Conservation (phyloP, 2,888 invertebrate species). For the Stenodema calcarata region DNA sequence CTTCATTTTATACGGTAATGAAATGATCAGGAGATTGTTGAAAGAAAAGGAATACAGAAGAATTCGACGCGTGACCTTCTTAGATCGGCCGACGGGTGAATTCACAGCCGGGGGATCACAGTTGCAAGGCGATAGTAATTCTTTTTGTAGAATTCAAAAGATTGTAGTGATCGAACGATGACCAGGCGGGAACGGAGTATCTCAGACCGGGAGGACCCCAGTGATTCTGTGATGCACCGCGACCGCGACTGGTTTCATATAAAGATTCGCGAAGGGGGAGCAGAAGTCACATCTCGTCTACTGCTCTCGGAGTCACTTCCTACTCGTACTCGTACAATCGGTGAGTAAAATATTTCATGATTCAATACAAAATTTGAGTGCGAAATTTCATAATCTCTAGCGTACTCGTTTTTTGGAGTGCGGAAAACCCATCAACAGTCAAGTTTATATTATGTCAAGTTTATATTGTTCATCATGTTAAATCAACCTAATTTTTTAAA, state of each 20-base stretch:
- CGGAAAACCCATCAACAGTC: too few relatives aligned
- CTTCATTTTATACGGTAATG: too few relatives aligned
- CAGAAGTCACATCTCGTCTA: neutral
- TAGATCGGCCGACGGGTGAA: neutral
- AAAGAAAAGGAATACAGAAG: neutral
- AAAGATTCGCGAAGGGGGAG: neutral
- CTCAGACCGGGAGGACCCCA: neutral
- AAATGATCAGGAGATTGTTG: too few relatives aligned
- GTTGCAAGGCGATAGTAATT: neutral
- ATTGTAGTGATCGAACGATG: too few relatives aligned
- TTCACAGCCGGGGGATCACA: neutral
- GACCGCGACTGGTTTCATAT: neutral
- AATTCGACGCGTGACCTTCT: neutral
- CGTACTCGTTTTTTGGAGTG: too few relatives aligned
- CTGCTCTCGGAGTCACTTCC: neutral
- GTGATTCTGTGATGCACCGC: neutral
- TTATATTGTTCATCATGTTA: too few relatives aligned
- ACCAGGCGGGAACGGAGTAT: neutral
- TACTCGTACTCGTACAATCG: neutral
- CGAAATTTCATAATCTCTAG: too few relatives aligned
- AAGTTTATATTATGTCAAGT: too few relatives aligned
- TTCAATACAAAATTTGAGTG: too few relatives aligned
- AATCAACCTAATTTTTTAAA: too few relatives aligned
- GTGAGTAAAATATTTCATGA: too few relatives aligned
- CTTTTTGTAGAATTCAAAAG: too few relatives aligned